These are phyloP conservation scores for Strigamia maritima DNA, from an alignment of 2,888 invertebrate species.

Conservation along the genomic window DNA sequence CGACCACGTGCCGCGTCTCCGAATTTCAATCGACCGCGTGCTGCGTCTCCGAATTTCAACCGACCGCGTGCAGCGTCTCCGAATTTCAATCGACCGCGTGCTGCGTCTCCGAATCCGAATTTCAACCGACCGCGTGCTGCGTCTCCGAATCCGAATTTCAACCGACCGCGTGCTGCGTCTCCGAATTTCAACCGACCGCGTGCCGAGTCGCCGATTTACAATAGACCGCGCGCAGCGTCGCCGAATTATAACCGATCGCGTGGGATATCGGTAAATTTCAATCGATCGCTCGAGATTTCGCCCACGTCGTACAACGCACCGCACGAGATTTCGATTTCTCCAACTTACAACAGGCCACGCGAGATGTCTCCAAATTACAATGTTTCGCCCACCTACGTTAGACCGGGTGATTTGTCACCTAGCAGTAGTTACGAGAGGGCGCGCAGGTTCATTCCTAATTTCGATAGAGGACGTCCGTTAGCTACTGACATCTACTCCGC, in stretches of 20 bases:
- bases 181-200: background rate
- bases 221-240: background rate
- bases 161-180: background rate
- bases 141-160: background rate
- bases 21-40: background rate
- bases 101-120: background rate
- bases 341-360: background rate
- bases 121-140: background rate
- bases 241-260: background rate
- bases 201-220: background rate
- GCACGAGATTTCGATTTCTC: background rate
- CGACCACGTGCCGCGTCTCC: background rate
- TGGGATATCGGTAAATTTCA: background rate
- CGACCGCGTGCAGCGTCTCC: background rate
- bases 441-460: background rate
- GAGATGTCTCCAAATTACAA: background rate
- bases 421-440: background rate
- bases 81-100: background rate
- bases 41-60: background rate
- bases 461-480: background rate
- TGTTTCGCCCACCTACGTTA: no score
- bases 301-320: background rate
- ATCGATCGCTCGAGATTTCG: background rate
- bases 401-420: no score
- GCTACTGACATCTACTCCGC: background rate